Base-by-base conservation (phyloP, 2,888 invertebrate genomes). In the Rapana venosa region DNA sequence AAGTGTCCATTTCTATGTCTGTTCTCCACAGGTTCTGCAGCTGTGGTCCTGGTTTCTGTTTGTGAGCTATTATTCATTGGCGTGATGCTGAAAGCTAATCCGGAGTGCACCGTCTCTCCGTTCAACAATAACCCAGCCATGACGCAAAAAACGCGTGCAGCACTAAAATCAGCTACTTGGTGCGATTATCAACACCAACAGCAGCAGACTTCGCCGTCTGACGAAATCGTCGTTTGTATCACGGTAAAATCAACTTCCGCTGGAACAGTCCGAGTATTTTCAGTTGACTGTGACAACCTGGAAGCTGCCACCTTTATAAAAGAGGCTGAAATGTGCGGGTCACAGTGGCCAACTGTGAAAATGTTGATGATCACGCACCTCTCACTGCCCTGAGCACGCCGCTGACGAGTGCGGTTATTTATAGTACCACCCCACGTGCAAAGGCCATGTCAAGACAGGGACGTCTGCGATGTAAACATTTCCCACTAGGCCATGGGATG, bases 321-420 rank as follows among this genome's bases (percentile, higher is more conserved):
- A 47, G 47, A 47, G 47, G 47, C 47, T 47, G 8, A 47, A 47
- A 47, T 47, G 47, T 47, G 47, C 47, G 47, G 47, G 47, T 47
- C 47, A 47, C 47, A 47, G 47, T 8, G 4, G 47, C 47, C 47
- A 47, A 66, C 20, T 20, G 66, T 66, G 66, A 66, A 66, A 20
- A 17, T 66, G 66, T 22, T 66, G 66, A 66, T 47, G 47, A 79
- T 79, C 77, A 79, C 77, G 77, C 35, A 79, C 32, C 32, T 79
- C 77, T 30, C 77, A 79, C 17, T 79, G 32, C 30, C 77, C 77
- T 1, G 77, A 79, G 32, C 77, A 79, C 77, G 74, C 81, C 47
- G 83, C 47, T 47, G 83, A 83, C 83, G 47, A 83, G 58, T 30
- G 85, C 11, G 58, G 85, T 56, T 85, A 85, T 85, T 85, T 85